Evolutionary conservation across 1,140 invertebrate genomes (phyloP).

Genomic region (Nebria ingens): DNA sequence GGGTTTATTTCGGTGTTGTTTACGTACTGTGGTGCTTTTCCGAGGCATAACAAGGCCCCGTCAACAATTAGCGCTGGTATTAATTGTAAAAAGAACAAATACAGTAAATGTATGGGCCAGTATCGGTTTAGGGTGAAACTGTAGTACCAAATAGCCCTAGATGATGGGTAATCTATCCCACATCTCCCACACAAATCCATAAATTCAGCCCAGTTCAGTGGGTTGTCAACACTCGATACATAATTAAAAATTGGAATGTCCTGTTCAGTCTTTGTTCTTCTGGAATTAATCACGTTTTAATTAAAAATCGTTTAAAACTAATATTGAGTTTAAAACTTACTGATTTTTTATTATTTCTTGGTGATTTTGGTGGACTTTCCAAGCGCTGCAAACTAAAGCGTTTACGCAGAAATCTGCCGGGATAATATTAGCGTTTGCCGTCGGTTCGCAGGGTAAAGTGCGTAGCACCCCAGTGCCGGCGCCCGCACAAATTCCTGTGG

Average conservation of each 20-base stretch:
- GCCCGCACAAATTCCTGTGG: slow-evolving; percentile 49
- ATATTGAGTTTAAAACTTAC: slow-evolving; percentile 2
- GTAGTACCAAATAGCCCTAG: slow-evolving; percentile 44
- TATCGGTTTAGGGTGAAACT: slow-evolving; percentile 40
- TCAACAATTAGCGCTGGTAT: slow-evolving; percentile 61
- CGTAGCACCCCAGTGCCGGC: slow-evolving; percentile 59
- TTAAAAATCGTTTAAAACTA: too few species aligned
- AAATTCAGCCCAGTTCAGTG: slow-evolving; percentile 52
- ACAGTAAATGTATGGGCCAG: slow-evolving; percentile 42
- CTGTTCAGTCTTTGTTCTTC: slow-evolving; percentile 24
- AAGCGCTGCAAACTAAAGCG: slow-evolving; percentile 62
- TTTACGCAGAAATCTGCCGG: slow-evolving; percentile 83
- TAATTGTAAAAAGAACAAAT: slow-evolving; percentile 46
- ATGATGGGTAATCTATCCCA: slow-evolving; percentile 41
- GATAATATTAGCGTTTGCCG: slow-evolving; percentile 66
- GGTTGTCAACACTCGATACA: slow-evolving; percentile 51
- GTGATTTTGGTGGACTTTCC: slow-evolving; percentile 46
- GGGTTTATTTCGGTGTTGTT: too few species aligned
- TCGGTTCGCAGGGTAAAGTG: slow-evolving; percentile 50
- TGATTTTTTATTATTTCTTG: slow-evolving; percentile 26
- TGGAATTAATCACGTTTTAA: slow-evolving; percentile 23
- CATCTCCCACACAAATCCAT: slow-evolving; percentile 35
- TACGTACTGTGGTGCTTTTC: slow-evolving; percentile 54
- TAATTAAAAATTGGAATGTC: slow-evolving; percentile 55
- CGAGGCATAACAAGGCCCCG: slow-evolving; percentile 43